Conservation (phyloP, 2,888 invertebrate species). For the Dicroscelio sp. region DNA sequence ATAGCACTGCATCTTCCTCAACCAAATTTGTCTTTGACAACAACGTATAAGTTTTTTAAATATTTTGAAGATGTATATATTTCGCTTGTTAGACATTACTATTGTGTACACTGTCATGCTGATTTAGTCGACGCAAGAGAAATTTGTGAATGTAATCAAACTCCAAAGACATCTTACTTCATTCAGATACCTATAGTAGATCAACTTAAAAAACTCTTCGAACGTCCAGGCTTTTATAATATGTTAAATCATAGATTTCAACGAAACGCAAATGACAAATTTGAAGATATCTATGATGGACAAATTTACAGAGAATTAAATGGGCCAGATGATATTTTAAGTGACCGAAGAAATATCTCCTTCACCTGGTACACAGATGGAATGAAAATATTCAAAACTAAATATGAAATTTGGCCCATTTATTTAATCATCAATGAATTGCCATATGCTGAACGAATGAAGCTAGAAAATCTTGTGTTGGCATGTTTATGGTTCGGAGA, state of each 20-base stretch:
- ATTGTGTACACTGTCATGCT: conserved; percentile 2
- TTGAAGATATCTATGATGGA: neutral
- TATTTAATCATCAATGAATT: conserved; percentile 39
- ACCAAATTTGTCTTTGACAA: conserved; percentile 3
- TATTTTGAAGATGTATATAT: conserved; percentile 2
- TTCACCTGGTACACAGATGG: neutral
- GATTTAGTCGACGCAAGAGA: neutral
- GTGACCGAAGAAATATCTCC: neutral
- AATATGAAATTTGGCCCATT: conserved; percentile 16
- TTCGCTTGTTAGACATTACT: conserved; percentile 30
- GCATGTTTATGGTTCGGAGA: conserved; percentile 21
- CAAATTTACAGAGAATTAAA: neutral
- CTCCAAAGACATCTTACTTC: conserved; percentile 24
- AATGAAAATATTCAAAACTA: neutral
- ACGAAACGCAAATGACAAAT: neutral
- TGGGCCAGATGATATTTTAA: neutral
- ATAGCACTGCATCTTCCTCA: conserved; percentile 26
- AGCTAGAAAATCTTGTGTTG: conserved; percentile 9
- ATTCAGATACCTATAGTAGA: conserved; percentile 24
- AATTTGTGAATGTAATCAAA: conserved; percentile 15
- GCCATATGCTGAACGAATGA: conserved; percentile 1
- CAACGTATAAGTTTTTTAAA: conserved; percentile 35
- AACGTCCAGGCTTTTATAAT: conserved; percentile 24
- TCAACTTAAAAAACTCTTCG: conserved; percentile 19
- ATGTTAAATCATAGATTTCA: neutral